Conservation (phyloP, 1,140 invertebrate genomes). For the Neuroterus valhalla region DNA sequence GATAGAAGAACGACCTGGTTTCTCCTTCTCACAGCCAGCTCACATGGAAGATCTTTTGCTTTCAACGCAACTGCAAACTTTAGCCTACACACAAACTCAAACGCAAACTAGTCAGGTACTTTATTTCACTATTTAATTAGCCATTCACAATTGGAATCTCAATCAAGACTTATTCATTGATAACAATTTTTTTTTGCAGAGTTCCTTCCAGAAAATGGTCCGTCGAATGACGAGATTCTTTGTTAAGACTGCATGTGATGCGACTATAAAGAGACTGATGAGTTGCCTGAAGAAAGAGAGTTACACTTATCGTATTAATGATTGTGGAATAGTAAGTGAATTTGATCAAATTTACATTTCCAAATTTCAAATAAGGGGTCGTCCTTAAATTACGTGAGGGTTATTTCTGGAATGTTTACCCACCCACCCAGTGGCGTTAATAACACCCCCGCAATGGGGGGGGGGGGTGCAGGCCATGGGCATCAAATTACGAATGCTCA, state of each 20-base stretch:
- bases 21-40: slow-evolving; percentile 92
- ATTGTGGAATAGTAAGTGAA: slow-evolving; percentile 77
- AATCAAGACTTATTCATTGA: slow-evolving; percentile 3
- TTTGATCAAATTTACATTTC: slow-evolving; percentile 39
- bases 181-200: slow-evolving; percentile 70
- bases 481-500: too few species aligned
- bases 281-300: slow-evolving; percentile 80
- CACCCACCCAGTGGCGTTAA: too few species aligned
- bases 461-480: too few species aligned
- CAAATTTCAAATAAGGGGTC: too few species aligned
- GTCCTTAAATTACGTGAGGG: too few species aligned
- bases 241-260: slow-evolving; percentile 81
- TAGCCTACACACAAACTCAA: slow-evolving; percentile 63
- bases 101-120: slow-evolving; percentile 74
- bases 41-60: slow-evolving; percentile 89
- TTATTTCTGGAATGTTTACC: too few species aligned
- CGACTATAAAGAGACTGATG: slow-evolving; percentile 79
- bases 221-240: slow-evolving; percentile 95
- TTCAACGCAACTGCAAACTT: slow-evolving; percentile 82
- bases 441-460: too few species aligned
- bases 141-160: too few species aligned
- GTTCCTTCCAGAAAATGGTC: slow-evolving; percentile 87
- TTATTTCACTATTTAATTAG: slow-evolving; percentile 32
- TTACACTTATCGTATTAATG: slow-evolving; percentile 77
- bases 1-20: slow-evolving; percentile 67